These are phyloP conservation scores for Heterohyrax brucei DNA, from an alignment of 2,797 vertebrate genomes.

Conservation along the genomic window DNA sequence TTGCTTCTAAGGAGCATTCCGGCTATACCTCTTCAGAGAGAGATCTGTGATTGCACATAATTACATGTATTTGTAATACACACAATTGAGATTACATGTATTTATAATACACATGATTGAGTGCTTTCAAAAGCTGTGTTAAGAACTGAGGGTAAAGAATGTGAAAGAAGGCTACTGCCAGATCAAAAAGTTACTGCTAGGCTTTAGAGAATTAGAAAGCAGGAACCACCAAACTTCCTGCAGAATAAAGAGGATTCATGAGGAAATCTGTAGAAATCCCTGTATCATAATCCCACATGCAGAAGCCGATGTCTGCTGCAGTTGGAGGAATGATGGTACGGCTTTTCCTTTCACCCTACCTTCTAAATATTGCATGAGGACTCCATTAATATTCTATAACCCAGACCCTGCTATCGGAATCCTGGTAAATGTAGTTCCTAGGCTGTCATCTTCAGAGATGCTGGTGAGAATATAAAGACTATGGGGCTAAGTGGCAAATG, in stretches of 20 bases:
- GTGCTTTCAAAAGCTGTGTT: neutral
- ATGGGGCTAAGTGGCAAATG: neutral
- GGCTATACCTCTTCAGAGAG: too few species aligned
- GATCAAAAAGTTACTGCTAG: neutral
- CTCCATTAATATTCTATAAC: neutral
- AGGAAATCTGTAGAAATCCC: neutral
- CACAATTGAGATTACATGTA: too few species aligned
- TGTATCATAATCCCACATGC: neutral
- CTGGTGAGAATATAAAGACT: neutral
- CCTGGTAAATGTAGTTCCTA: neutral
- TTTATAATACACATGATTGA: neutral
- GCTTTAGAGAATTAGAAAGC: slow-evolving; percentile 21
- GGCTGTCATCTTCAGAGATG: neutral
- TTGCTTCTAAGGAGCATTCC: too few species aligned
- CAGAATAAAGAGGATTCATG: neutral
- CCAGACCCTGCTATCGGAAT: neutral
- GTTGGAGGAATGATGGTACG: neutral
- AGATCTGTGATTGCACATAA: too few species aligned
- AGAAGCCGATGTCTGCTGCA: neutral
- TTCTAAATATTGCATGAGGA: neutral
- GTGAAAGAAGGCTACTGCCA: neutral
- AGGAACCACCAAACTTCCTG: neutral
- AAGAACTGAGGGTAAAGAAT: neutral
- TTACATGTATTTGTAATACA: too few species aligned
- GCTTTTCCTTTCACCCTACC: neutral